Conservation (phyloP, 1,140 invertebrate species). For the Stegodyphus mimosarum region DNA sequence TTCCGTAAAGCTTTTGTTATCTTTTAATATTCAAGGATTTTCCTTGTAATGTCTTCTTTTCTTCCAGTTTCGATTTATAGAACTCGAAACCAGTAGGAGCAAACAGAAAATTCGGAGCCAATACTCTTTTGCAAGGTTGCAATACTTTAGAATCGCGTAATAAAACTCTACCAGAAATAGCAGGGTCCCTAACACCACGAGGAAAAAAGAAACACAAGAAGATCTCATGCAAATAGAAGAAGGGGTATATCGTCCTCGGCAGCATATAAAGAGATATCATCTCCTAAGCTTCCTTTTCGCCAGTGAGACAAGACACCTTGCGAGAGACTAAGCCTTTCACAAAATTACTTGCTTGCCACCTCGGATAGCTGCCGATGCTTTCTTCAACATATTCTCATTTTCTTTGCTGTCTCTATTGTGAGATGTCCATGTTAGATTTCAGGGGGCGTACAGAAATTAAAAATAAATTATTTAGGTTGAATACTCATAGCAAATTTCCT, state of each 20-base stretch:
- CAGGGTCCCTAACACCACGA: too few relatives aligned
- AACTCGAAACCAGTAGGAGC: too few relatives aligned
- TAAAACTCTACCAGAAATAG: too few relatives aligned
- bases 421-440: background rate
- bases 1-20: too few relatives aligned
- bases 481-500: too few relatives aligned
- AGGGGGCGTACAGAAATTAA: background rate
- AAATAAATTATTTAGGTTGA: background rate
- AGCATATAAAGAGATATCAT: slow-evolving; percentile 5
- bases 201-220: background rate
- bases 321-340: slow-evolving; percentile 34
- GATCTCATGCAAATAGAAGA: slow-evolving; percentile 49
- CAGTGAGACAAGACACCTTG: slow-evolving; percentile 38
- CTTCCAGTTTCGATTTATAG: too few relatives aligned
- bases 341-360: slow-evolving; percentile 51
- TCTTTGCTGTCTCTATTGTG: slow-evolving; percentile 7
- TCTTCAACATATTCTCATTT: slow-evolving; percentile 26
- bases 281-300: slow-evolving; percentile 19
- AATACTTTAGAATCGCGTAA: too few relatives aligned
- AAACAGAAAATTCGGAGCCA: too few relatives aligned
- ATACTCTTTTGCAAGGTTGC: too few relatives aligned
- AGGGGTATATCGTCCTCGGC: slow-evolving; percentile 28
- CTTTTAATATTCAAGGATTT: too few relatives aligned
- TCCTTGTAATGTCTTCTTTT: too few relatives aligned
- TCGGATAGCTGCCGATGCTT: slow-evolving; percentile 8